These are phyloP conservation scores for Ectemnius continuus DNA, from an alignment of 2,888 invertebrate species.

Conservation along the genomic window DNA sequence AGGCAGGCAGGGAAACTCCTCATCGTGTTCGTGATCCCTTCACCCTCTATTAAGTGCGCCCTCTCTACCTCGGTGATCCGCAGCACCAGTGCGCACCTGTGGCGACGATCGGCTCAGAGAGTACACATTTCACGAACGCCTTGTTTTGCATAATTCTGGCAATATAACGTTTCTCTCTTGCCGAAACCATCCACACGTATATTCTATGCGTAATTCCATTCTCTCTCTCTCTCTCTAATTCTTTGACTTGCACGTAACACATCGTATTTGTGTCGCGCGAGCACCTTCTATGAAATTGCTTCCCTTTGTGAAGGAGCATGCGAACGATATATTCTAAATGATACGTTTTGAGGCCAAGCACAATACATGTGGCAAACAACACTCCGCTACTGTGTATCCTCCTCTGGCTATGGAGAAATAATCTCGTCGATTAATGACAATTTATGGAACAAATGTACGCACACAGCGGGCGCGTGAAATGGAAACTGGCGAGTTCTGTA, in stretches of 20 bases:
- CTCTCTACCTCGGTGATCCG: too few relatives aligned
- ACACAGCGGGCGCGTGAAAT: constrained; percentile 24
- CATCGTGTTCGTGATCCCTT: constrained; percentile 35
- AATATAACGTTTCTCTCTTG: constrained; percentile 30
- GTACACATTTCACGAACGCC: constrained; percentile 30
- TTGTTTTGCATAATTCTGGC: constrained; percentile 24
- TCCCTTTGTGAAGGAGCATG: constrained; percentile 45
- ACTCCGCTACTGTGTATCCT: constrained; percentile 15
- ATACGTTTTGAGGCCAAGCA: constrained; percentile 31
- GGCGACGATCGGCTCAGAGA: constrained; percentile 23
- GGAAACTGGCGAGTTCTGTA: constrained; percentile 11
- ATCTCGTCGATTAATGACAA: constrained; percentile 27
- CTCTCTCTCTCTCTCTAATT: constrained; percentile 28
- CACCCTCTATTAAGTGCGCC: constrained; percentile 4
- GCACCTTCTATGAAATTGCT: constrained; percentile 38
- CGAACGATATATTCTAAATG: constrained; percentile 29
- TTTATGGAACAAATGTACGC: constrained; percentile 22
- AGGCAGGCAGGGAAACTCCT: constrained; percentile 4
- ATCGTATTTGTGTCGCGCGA: constrained; percentile 37
- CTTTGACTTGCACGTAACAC: neutral
- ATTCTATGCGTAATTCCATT: constrained; percentile 50
- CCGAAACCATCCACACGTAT: constrained; percentile 28
- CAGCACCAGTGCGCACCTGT: constrained; percentile 1
- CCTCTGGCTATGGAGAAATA: constrained; percentile 13
- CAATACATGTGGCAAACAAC: constrained; percentile 9